Percentiles rank a stretch among this genome's conserved stretches.
phyloP scores from a whole-genome alignment of 2,888 invertebrate species.

The Synanthedon myopaeformis region DNA sequence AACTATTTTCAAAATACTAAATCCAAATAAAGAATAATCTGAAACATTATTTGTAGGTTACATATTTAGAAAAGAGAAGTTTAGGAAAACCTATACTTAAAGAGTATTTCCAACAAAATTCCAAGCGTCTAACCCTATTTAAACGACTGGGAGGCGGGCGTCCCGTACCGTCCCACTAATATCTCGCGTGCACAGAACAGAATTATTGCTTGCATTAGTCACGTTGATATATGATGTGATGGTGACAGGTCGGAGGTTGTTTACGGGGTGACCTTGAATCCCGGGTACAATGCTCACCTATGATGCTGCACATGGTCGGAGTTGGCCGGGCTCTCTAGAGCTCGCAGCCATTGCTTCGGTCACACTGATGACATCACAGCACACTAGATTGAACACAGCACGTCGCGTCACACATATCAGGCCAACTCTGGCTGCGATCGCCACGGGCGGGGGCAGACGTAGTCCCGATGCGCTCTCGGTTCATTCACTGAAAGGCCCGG shows the following conservation, averaged over 20 bases:
- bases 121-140: not conserved
- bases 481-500: constrained; percentile 65
- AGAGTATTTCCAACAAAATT: not conserved
- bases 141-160: not conserved
- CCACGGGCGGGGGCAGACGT: constrained; percentile 24
- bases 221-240: not conserved
- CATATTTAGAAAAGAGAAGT: too few species aligned
- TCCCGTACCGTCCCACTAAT: not conserved
- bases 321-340: constrained; percentile 48
- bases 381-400: constrained; percentile 24
- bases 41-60: too few species aligned
- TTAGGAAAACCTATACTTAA: not conserved
- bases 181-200: not conserved
- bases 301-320: constrained; percentile 51
- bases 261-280: constrained; percentile 48
- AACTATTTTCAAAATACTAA: too few species aligned
- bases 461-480: constrained; percentile 28
- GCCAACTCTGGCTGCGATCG: constrained; percentile 14
- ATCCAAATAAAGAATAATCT: too few species aligned
- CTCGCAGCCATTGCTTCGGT: constrained; percentile 55
- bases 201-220: not conserved
- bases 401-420: constrained; percentile 45
- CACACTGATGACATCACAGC: constrained; percentile 44
- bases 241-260: constrained; percentile 14
- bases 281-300: constrained; percentile 41